Base-by-base conservation (phyloP, 2,888 invertebrate species). In the Keiferia lycopersicella region DNA sequence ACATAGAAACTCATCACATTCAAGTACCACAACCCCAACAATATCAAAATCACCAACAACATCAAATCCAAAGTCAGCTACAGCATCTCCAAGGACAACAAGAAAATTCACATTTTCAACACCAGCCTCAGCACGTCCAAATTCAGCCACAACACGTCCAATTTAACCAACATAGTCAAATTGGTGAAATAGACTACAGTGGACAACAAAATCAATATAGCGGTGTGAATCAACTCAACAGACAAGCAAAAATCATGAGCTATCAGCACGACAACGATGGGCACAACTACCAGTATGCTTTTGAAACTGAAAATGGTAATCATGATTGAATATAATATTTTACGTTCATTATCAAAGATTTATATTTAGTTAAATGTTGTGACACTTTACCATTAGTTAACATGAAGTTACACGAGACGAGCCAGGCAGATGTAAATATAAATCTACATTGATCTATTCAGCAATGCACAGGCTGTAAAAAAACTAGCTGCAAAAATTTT, bases 301-400 rank as follows among this genome's bases (percentile, higher is more conserved):
- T 92, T 77, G 94, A 94, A 72, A 94, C 94, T 68, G 94, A 93
- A 70, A 94, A 94, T 77, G 94, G 94, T 89, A 65, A 80, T 34
- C 4, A 8, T 34, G 1, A 7, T 8, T 34, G 6, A 26, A 26
- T 26, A 4, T 34, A 7, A 34, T 34, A 34, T 34, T 34, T 34
- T 34, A 34, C 34, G 8, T 10, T 34, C 8, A 30, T 6, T 30
- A 30, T 4, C 30, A 30, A 30, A 4, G 30, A 30, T 30, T n/a
- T n/a, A n/a, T n/a, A n/a, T n/a, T n/a, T n/a, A n/a, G n/a, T n/a
- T n/a, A n/a, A n/a, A n/a, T n/a, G n/a, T n/a, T n/a, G n/a, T n/a
- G n/a, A n/a, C n/a, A n/a, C n/a, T n/a, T n/a, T n/a, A n/a, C n/a
- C n/a, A n/a, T n/a, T n/a, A 39, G 8, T 39, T 39, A 39, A 39